phyloP scores from a whole-genome alignment of 1,140 invertebrate species.

The Asobara japonica region DNA sequence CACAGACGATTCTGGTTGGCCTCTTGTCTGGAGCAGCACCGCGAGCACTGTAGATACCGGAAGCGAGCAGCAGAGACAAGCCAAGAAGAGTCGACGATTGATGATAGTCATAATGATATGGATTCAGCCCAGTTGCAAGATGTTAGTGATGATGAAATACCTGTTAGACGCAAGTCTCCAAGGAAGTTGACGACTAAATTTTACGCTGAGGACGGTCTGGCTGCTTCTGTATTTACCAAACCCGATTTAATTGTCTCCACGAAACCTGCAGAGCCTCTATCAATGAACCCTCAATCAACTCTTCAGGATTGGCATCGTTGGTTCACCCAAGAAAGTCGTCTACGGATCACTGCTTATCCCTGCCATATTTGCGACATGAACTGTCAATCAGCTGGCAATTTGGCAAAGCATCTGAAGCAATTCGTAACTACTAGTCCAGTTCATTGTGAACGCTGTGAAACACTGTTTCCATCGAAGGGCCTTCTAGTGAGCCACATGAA shows the following conservation, averaged over 20 bases:
- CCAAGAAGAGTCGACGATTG: not conserved
- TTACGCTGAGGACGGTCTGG: too few species aligned
- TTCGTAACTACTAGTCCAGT: not conserved
- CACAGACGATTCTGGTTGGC: constrained; percentile 22
- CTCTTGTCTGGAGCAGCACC: constrained; percentile 14
- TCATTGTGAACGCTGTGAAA: not conserved
- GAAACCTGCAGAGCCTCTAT: too few species aligned
- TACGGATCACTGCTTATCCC: not conserved
- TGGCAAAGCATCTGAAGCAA: not conserved
- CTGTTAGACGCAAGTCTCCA: too few species aligned
- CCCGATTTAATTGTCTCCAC: too few species aligned
- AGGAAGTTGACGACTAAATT: too few species aligned
- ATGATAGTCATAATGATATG: not conserved
- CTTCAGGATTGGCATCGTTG: not conserved
- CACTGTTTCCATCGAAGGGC: not conserved
- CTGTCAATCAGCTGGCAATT: not conserved
- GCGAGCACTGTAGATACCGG: not conserved
- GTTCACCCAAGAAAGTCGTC: not conserved
- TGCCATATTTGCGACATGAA: not conserved
- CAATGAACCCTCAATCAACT: too few species aligned
- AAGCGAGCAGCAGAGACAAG: not conserved
- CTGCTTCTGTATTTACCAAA: too few species aligned
- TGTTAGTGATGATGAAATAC: too few species aligned
- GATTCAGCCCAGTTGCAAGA: too few species aligned
- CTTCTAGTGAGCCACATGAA: constrained; percentile 2